Base-by-base conservation (phyloP, 1,140 invertebrate species). In the Mactra quadrangularis region DNA sequence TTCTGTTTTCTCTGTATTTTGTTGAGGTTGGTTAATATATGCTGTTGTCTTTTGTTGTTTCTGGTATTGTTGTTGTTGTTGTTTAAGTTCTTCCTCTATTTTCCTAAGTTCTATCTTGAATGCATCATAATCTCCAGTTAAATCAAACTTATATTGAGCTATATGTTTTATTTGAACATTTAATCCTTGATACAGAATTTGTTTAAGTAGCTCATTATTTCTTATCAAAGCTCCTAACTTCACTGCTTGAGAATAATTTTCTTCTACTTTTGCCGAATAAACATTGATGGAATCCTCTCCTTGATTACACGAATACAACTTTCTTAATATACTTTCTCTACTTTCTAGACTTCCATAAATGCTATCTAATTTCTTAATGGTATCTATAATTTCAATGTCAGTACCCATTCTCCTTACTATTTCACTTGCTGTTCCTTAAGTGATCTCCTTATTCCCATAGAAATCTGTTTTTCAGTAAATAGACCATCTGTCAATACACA, bases 261-360 rank as follows among this genome's bases (percentile, higher is more conserved):
- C 70, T 22, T 74, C 70, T 17, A 74, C 15, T 41, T 57, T 55
- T 33, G 19, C 31, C 3, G 27, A 15, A 38, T 35, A 74, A 57
- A 9, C 6, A 35, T 6, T 53, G 9, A 53, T 41, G 2, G 50
- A 22, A 13, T 74, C 71, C 15, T 7, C 17, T 41, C 33, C 31
- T n/a, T 57, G 50, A 57, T 31, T 35, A 41, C 71, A 57, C 7
- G 31, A 57, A 11, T 41, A 74, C 11, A 70, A 70, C n/a, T 70
- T 74, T 29, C 22, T 35, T 35, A 57, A 22, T 0, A 74, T 22
- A 9, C 1, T 7, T 19, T 74, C 50, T 17, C 19, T 15, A 9
- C 11, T 38, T 25, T 59, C 52, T 22, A 59, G 35, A 29, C 35
- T 74, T 7, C 52, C 71, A 59, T 38, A 74, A 13, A n/a, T 57